Evolutionary conservation across 1,140 invertebrate genomes (phyloP), one percentile per base, ranked within the genome.

Genomic region (Drosophila erecta): DNA sequence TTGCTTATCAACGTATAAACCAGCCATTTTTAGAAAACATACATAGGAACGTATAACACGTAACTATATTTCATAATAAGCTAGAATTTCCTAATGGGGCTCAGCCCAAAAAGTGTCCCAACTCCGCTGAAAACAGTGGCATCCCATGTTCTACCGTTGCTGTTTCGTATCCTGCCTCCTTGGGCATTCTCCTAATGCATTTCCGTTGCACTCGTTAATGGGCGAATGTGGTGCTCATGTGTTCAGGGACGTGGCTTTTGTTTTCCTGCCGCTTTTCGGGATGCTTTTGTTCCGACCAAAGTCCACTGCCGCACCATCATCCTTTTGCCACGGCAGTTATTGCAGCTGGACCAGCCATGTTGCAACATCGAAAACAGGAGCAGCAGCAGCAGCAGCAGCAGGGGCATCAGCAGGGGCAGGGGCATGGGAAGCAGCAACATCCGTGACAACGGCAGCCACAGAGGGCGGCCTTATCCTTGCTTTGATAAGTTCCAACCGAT

Each of bases 401-500:
- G 22, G 2, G 4, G 22, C 22, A n/a, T n/a, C n/a, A n/a, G n/a
- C n/a, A n/a, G n/a, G n/a, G n/a, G n/a, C n/a, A 24, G 24, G 24
- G 4, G 24, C 24, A 24, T 3, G 24, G 24, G 10, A 10, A 20
- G 43, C 22, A 47, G 44, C 46, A 47, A 46, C 43, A 46, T 22
- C 12, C 43, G 43, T 46, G 41, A 44, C 41, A 44, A 44, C 11
- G 2, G 33, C 38, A 57, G 41, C 24, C 37, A 50, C 49, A 53
- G 20, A 51, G 53, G 44, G 51, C 41, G 24, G 17, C 78, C 64
- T 87, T 74, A 76, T 77, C 76, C 57, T 69, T 89, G 80, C 84
- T 80, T 89, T 89, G 84, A 89, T 84, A 78, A 86, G 69, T 56
- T 51, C 83, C 69, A 76, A 75, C 69, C 72, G 65, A 50, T 27